Conservation (phyloP, 2,797 vertebrate species). For the Mycteria americana region DNA sequence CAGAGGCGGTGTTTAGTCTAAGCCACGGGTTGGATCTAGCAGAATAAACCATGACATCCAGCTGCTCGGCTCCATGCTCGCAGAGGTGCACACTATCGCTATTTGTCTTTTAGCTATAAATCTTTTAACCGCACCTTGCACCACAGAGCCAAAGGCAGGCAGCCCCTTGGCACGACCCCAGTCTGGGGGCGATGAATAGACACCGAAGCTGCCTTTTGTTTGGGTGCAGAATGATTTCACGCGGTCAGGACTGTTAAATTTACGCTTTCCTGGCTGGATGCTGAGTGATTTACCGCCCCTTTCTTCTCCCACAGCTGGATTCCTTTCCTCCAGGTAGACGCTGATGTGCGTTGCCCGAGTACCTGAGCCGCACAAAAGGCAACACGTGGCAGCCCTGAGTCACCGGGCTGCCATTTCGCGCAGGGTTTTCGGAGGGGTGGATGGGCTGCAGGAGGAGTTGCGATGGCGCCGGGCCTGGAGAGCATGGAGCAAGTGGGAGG, state of each 20-base stretch:
- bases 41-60: background rate
- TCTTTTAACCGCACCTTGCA: background rate
- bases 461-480: background rate
- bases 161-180: background rate
- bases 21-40: background rate
- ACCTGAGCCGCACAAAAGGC: slow-evolving; percentile 31
- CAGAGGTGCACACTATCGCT: background rate
- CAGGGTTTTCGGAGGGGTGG: background rate
- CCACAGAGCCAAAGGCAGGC: background rate
- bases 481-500: background rate
- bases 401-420: accelerated
- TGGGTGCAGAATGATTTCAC: background rate
- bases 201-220: background rate
- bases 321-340: background rate
- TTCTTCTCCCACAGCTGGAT: background rate
- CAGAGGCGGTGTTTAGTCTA: slow-evolving; percentile 25
- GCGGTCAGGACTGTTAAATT: background rate
- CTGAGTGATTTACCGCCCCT: background rate
- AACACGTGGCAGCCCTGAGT: slow-evolving; percentile 9
- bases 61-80: accelerated
- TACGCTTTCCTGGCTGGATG: background rate
- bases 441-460: background rate
- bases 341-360: background rate
- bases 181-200: background rate
- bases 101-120: background rate